These are phyloP conservation scores for Dioctria linearis DNA, from an alignment of 2,888 invertebrate genomes.

Conservation along the genomic window DNA sequence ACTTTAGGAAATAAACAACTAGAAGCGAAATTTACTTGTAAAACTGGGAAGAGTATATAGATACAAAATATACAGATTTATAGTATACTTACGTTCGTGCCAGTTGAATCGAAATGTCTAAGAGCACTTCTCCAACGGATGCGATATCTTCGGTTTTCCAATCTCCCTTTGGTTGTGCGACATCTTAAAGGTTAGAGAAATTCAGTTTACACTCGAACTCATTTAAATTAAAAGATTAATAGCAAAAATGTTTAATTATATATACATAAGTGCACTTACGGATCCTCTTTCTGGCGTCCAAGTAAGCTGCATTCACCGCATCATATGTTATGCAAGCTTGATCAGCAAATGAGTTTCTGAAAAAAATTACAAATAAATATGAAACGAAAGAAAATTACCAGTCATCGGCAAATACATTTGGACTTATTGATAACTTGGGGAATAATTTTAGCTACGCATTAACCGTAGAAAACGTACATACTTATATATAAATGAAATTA, in stretches of 20 bases:
- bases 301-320: conserved; percentile 89
- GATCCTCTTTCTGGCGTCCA: conserved; percentile 89
- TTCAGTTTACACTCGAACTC: conserved; percentile 20
- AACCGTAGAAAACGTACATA: background rate
- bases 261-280: conserved; percentile 76
- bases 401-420: background rate
- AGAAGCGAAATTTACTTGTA: background rate
- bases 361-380: conserved; percentile 44
- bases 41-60: no score
- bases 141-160: conserved; percentile 90
- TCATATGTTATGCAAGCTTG: conserved; percentile 91
- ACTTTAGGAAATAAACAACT: conserved; percentile 1
- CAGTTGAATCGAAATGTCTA: conserved; percentile 87
- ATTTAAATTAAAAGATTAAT: background rate
- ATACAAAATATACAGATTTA: conserved; percentile 22
- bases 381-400: conserved; percentile 13
- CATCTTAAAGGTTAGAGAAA: conserved; percentile 74
- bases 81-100: conserved; percentile 82
- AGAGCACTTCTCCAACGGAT: conserved; percentile 87
- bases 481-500: conserved; percentile 25
- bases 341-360: conserved; percentile 73
- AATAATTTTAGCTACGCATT: conserved; percentile 11
- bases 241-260: background rate
- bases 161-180: conserved; percentile 84
- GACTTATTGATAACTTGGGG: background rate